Base-by-base conservation (phyloP, 2,888 invertebrate genomes). In the Rutpela maculata region DNA sequence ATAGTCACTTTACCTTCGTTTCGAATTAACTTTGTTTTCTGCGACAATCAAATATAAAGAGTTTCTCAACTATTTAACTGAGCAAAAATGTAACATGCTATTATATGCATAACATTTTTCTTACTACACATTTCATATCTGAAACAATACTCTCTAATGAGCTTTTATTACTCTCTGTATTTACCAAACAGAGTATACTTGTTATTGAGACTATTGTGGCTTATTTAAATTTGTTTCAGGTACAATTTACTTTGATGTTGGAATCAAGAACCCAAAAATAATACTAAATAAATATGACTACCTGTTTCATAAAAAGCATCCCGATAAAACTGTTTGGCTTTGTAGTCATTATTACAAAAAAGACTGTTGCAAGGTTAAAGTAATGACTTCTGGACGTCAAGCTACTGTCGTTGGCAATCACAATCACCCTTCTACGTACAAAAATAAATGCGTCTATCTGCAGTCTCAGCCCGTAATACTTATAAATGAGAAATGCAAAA, bases 191-290 rank as follows among this genome's bases (percentile, higher is more conserved):
- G n/a, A 26, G 3, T 43, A 50, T 50, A 7, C 43, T 12, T n/a
- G 0, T 1, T n/a, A 50, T 50, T 50, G 7, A n/a, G 50, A 50
- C 1, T 17, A n/a, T n/a, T 43, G 65, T 65, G 18, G 17, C 70
- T 70, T 43, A 70, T 60, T 62, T 7, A 50, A 43, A n/a, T 19
- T 77, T 65, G 26, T 84, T 85, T 78, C 75, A 85, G 86, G 84
- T 73, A 77, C 74, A 35, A 83, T 86, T 18, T 83, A 81, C 71
- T 82, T 86, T 57, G 77, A 79, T 17, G 78, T 80, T 31, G 85
- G 82, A 31, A 75, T 75, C 56, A 86, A 85, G 71, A 81, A 85
- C 22, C 84, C 86, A 9, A 85, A 84, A 79, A 81, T 87, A 63
- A 82, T 87, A 70, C 66, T 87, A 19, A 82, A 86, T 65, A 76